These are phyloP conservation scores for Acrobasis consociella DNA, from an alignment of 2,888 invertebrate genomes.

Conservation along the genomic window DNA sequence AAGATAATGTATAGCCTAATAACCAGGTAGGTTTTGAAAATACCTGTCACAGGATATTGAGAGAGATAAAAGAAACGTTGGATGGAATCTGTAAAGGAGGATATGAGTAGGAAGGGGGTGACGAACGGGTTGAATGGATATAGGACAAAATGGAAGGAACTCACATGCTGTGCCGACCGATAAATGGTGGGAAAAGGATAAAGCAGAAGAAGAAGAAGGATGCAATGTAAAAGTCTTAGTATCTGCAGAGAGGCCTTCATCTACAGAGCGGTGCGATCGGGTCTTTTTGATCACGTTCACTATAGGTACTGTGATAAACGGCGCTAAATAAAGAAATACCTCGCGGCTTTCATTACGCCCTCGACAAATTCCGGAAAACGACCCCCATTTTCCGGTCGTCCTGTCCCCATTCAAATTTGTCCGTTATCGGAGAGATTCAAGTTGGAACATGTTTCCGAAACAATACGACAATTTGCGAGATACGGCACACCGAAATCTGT, in stretches of 20 bases:
- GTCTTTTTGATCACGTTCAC: slow-evolving; percentile 12
- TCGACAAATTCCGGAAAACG: slow-evolving; percentile 21
- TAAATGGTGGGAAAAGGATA: too few species aligned
- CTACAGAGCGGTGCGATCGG: not conserved
- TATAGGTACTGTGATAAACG: slow-evolving; percentile 45
- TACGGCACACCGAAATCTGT: not conserved
- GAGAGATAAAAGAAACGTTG: too few species aligned
- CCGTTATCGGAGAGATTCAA: not conserved
- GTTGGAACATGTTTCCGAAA: not conserved
- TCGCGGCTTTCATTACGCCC: slow-evolving; percentile 15
- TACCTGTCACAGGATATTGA: too few species aligned
- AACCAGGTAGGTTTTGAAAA: too few species aligned
- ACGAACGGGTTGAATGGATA: too few species aligned
- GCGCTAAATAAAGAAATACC: slow-evolving; percentile 46
- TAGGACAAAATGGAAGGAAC: too few species aligned
- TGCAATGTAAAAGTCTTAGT: not conserved
- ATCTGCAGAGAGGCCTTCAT: not conserved
- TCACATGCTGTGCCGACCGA: too few species aligned
- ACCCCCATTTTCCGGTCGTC: not conserved
- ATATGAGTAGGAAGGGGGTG: too few species aligned
- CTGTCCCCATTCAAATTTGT: slow-evolving; percentile 15
- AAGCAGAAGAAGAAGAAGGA: too few species aligned
- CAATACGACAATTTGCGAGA: slow-evolving; percentile 11
- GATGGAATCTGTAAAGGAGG: too few species aligned
- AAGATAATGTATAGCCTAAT: too few species aligned